Conservation (phyloP, 2,113 vertebrate genomes). For the Uria aalge region DNA sequence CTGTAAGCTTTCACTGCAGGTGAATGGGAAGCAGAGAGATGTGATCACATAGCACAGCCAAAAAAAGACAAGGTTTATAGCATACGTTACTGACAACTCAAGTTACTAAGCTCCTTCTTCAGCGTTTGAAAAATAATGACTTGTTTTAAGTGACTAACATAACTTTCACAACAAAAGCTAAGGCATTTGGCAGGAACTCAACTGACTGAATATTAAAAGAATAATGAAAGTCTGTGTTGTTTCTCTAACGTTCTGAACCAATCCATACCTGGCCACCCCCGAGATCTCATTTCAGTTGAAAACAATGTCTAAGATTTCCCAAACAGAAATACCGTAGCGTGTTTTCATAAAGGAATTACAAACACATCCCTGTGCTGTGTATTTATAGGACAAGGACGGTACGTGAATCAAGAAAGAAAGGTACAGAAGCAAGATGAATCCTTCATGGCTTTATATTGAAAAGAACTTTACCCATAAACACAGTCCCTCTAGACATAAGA, state of each 20-base stretch:
- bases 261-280: neutral
- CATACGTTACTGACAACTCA: neutral
- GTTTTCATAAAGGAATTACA: neutral
- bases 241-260: neutral
- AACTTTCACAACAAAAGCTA: neutral
- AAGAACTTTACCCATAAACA: neutral
- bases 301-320: neutral
- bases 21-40: neutral
- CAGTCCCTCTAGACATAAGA: neutral
- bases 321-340: neutral
- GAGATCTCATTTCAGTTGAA: neutral
- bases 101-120: neutral
- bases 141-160: neutral
- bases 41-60: neutral
- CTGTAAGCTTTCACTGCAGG: neutral
- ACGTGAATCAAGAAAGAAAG: neutral
- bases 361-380: neutral
- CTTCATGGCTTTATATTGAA: neutral
- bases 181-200: neutral
- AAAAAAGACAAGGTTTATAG: neutral
- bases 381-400: neutral
- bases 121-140: neutral
- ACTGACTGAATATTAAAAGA: neutral
- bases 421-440: neutral
- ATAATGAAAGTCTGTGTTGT: neutral